A percentile compares a stretch with the other conserved stretches of the same genome.
Conservation (phyloP, 2,888 invertebrate species). For the Napeogenes sylphis region DNA sequence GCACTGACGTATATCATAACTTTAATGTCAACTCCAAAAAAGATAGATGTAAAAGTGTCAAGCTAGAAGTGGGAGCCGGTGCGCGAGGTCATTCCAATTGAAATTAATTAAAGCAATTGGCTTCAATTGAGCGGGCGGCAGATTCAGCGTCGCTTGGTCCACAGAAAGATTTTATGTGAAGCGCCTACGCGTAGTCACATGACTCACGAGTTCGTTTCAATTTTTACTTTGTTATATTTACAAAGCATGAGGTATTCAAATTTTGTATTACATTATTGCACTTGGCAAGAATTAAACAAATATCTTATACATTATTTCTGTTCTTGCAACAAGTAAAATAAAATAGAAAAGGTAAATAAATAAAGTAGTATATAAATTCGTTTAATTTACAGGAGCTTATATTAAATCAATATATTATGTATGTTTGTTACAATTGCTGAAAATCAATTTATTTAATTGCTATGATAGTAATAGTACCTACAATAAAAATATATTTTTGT, state of each 20-base stretch:
- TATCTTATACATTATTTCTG: no score
- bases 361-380: no score
- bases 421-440: no score
- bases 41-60: conserved; percentile 77
- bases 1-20: conserved; percentile 64
- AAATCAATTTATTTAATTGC: no score
- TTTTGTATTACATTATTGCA: neutral
- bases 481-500: no score
- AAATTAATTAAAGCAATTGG: conserved; percentile 76
- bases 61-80: conserved; percentile 71
- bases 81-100: conserved; percentile 77
- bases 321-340: no score
- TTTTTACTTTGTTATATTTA: conserved; percentile 4
- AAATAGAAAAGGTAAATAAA: no score
- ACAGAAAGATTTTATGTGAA: conserved; percentile 75
- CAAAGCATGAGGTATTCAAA: neutral
- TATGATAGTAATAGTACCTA: no score
- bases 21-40: conserved; percentile 74
- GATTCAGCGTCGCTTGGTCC: conserved; percentile 72
- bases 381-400: no score
- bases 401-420: no score
- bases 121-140: conserved; percentile 74
- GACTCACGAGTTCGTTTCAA: conserved; percentile 50
- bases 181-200: conserved; percentile 71
- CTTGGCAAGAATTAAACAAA: no score